These are phyloP conservation scores for Piprites chloris DNA, from an alignment of 2,113 vertebrate genomes.

Conservation along the genomic window DNA sequence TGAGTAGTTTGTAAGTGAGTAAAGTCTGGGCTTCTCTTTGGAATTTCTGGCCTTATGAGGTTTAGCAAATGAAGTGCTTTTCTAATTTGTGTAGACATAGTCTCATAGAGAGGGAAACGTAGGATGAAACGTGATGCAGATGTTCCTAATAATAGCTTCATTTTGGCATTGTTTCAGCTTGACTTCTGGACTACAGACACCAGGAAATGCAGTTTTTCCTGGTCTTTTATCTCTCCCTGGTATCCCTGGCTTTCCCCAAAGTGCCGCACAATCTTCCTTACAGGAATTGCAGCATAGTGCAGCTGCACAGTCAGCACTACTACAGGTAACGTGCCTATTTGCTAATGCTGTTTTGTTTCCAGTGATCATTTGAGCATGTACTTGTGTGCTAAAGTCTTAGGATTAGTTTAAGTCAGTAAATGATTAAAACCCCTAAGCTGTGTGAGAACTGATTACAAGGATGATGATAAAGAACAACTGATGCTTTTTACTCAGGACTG, in stretches of 20 bases:
- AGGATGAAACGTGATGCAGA: not conserved
- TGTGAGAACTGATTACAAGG: not conserved
- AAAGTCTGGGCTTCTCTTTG: not conserved
- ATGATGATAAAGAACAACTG: not conserved
- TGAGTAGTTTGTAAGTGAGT: not conserved
- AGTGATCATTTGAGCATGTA: not conserved
- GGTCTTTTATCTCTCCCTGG: slow-evolving; percentile 89
- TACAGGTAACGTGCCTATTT: slow-evolving; percentile 79
- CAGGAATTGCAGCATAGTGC: slow-evolving; percentile 87
- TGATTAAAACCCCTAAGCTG: not conserved
- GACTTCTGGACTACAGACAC: slow-evolving; percentile 84
- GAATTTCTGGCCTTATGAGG: not conserved
- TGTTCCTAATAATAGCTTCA: not conserved
- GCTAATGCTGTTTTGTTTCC: not conserved
- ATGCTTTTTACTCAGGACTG: not conserved
- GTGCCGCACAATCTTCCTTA: slow-evolving; percentile 80
- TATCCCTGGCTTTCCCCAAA: slow-evolving; percentile 89
- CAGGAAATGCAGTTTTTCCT: slow-evolving; percentile 87
- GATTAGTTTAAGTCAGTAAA: not conserved
- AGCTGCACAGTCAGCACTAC: slow-evolving; percentile 85
- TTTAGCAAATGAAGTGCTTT: not conserved
- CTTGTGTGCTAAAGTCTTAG: not conserved
- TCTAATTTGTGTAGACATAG: not conserved
- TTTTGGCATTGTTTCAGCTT: slow-evolving; percentile 73
- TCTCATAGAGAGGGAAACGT: not conserved